Evolutionary conservation across 2,888 invertebrate species (phyloP).

Genomic region (Phaedon cochleariae): DNA sequence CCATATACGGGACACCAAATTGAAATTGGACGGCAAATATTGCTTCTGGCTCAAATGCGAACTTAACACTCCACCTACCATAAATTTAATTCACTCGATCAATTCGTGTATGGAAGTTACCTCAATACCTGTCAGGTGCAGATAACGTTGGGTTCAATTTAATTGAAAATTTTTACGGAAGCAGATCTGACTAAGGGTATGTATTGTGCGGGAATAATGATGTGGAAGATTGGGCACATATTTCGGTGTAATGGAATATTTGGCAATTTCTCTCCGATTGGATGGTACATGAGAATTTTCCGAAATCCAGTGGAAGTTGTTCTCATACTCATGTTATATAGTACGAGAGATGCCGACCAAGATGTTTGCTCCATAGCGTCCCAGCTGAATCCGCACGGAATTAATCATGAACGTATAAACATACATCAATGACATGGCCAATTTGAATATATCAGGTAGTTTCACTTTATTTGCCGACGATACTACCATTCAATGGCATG

Average conservation of each 20-base stretch:
- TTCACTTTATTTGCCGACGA: too few species aligned
- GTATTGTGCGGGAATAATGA: slow-evolving; percentile 18
- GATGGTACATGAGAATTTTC: too few species aligned
- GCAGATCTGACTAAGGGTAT: slow-evolving; percentile 6
- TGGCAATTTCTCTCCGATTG: neutral
- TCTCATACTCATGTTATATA: too few species aligned
- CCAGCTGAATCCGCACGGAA: too few species aligned
- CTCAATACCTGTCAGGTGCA: slow-evolving; percentile 18
- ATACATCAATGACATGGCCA: too few species aligned
- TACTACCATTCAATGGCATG: too few species aligned
- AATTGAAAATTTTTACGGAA: slow-evolving; percentile 16
- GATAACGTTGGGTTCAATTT: slow-evolving; percentile 14
- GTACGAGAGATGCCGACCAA: too few species aligned
- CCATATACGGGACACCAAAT: slow-evolving; percentile 3
- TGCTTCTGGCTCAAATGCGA: slow-evolving; percentile 2
- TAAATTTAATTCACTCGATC: slow-evolving; percentile 14
- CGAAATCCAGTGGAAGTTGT: too few species aligned
- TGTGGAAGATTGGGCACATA: slow-evolving; percentile 19
- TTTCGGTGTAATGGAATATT: slow-evolving; percentile 10
- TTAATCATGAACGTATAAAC: too few species aligned
- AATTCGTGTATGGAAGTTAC: slow-evolving; percentile 15
- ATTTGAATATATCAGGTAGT: too few species aligned
- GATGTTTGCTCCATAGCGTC: too few species aligned
- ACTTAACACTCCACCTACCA: slow-evolving; percentile 17
- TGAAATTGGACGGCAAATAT: slow-evolving; percentile 19